phyloP scores from a whole-genome alignment of 2,797 vertebrate genomes.

The Cyprinella venusta region DNA sequence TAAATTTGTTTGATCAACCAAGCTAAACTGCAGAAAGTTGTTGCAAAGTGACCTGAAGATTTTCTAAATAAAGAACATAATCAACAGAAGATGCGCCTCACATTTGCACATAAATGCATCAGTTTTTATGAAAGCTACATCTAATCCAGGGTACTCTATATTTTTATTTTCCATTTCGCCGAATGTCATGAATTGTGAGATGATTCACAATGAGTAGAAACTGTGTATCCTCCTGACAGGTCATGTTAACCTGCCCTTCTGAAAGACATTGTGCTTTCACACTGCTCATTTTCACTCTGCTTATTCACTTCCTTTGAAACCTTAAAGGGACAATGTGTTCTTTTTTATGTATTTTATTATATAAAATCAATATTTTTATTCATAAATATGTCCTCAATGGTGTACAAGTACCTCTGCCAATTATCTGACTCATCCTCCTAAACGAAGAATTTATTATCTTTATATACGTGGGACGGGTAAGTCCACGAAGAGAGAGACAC shows the following conservation, averaged over 20 bases:
- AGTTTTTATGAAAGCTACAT: not conserved
- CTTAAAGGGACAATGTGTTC: no score
- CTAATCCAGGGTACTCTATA: not conserved
- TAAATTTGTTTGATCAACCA: not conserved
- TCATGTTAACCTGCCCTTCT: not conserved
- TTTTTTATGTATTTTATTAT: no score
- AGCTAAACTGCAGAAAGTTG: not conserved
- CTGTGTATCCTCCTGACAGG: conserved; percentile 3
- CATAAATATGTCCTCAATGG: no score
- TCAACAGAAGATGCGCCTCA: not conserved
- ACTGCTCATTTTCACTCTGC: not conserved
- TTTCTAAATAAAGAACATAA: not conserved
- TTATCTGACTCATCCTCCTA: no score
- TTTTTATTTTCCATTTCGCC: not conserved
- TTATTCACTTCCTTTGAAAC: not conserved
- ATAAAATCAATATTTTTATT: no score
- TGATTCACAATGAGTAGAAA: not conserved
- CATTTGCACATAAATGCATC: not conserved
- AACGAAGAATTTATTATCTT: no score
- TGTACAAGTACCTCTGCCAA: no score
- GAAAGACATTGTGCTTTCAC: not conserved
- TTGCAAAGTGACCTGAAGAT: not conserved
- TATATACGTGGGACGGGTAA: no score
- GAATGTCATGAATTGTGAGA: not conserved
- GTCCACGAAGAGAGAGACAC: no score